Evolutionary conservation across 2,113 vertebrate species (phyloP).

Genomic region (Cinclus mexicanus): DNA sequence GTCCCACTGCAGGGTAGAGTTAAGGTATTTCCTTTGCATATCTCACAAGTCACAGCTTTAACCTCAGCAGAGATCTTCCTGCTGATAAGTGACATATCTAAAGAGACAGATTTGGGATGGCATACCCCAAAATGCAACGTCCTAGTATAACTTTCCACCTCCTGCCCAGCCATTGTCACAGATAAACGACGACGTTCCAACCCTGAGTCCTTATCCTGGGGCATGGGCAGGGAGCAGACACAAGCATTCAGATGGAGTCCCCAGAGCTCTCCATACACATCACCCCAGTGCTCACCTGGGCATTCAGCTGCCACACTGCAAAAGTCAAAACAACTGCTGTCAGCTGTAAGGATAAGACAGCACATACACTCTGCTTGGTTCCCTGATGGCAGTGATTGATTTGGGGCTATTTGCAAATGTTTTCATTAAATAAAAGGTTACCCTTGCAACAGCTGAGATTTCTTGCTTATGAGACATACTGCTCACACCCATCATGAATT

Average conservation of each 20-base stretch:
- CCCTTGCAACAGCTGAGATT: neutral
- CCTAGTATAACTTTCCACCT: neutral
- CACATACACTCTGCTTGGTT: neutral
- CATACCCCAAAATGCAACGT: neutral
- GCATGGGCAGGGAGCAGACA: rapidly evolving
- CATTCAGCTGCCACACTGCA: neutral
- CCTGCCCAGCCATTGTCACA: neutral
- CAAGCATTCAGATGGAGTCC: neutral
- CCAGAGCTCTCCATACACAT: neutral
- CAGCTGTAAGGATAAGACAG: rapidly evolving
- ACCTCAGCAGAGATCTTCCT: neutral
- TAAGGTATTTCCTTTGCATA: neutral
- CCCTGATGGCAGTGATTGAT: neutral
- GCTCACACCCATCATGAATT: neutral
- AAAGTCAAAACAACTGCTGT: neutral
- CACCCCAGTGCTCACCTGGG: neutral
- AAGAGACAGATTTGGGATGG: neutral
- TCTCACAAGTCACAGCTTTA: neutral
- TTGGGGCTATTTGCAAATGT: neutral
- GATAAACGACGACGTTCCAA: neutral
- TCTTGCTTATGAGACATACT: neutral
- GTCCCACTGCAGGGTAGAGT: neutral
- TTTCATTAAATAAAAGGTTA: neutral
- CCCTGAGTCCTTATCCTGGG: neutral
- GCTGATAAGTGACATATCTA: neutral